Evolutionary conservation across 1,140 invertebrate species (phyloP).

Genomic region (Bilobella aurantiaca): DNA sequence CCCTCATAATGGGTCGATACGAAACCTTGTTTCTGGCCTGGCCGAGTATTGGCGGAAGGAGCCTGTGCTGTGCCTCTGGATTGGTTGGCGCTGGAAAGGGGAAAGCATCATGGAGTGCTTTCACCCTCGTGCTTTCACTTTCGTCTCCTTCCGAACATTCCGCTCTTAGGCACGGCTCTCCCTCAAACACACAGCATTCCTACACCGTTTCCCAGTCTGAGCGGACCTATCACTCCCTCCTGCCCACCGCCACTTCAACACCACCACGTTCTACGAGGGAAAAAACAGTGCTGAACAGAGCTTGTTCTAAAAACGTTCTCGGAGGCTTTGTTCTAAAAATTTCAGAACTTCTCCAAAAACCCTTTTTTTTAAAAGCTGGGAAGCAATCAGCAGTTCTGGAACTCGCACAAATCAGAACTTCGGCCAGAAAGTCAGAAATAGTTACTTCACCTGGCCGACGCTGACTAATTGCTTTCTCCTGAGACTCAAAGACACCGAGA

Average conservation of each 20-base stretch:
- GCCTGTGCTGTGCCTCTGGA: neutral
- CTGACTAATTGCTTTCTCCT: neutral
- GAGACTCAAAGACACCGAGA: neutral
- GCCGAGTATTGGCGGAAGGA: neutral
- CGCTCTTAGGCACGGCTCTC: neutral
- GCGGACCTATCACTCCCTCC: neutral
- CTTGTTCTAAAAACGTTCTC: too few relatives aligned
- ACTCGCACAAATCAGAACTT: too few relatives aligned
- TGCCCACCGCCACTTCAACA: neutral
- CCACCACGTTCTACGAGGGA: neutral
- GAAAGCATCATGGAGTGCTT: constrained; percentile 7
- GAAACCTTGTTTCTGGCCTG: neutral
- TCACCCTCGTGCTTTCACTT: neutral
- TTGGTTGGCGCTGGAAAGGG: neutral
- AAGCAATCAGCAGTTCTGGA: neutral
- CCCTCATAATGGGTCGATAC: neutral
- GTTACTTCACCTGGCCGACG: neutral
- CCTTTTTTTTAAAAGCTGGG: neutral
- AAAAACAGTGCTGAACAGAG: neutral
- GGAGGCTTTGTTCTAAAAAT: neutral
- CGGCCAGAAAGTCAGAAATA: too few relatives aligned
- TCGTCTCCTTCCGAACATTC: neutral
- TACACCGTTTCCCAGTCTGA: neutral
- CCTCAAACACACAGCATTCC: neutral
- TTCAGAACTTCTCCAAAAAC: neutral